phyloP scores from a whole-genome alignment of 1,140 invertebrate genomes.

The Polypedilum pembai region DNA sequence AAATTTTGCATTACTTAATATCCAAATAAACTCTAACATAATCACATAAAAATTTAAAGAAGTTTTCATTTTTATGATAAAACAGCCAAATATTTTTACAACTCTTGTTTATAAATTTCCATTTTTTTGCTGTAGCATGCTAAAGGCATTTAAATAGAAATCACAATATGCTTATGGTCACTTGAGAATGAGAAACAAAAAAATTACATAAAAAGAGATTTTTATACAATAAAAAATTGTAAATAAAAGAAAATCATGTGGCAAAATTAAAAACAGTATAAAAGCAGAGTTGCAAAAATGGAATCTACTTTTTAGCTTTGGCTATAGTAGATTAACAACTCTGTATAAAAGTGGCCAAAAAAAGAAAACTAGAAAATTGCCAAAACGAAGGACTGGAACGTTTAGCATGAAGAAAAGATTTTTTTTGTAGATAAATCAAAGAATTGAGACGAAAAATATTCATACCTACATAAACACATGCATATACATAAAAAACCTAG shows the following conservation, averaged over 20 bases:
- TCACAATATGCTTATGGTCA: no score
- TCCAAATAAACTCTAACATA: no score
- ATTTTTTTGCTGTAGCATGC: no score
- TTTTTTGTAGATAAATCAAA: background rate
- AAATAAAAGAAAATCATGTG: background rate
- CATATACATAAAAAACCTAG: background rate
- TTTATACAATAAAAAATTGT: background rate
- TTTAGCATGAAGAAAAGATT: background rate
- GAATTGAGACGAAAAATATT: background rate
- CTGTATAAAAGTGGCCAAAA: background rate
- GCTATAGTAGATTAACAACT: no score
- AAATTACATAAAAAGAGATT: background rate
- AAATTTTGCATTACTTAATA: no score
- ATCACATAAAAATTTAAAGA: no score
- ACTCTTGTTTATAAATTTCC: no score
- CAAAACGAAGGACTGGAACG: slow-evolving; percentile 10
- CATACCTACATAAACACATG: no score
- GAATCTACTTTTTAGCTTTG: no score
- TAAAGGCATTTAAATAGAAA: no score
- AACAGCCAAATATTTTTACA: no score
- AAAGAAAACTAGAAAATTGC: background rate
- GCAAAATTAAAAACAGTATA: background rate
- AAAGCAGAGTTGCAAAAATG: background rate
- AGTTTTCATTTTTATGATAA: no score
- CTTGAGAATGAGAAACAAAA: background rate